Conservation (phyloP, 30 jellyfish, hydroid and myxozoan genomes). For the Nemopilema nomurai region DNA sequence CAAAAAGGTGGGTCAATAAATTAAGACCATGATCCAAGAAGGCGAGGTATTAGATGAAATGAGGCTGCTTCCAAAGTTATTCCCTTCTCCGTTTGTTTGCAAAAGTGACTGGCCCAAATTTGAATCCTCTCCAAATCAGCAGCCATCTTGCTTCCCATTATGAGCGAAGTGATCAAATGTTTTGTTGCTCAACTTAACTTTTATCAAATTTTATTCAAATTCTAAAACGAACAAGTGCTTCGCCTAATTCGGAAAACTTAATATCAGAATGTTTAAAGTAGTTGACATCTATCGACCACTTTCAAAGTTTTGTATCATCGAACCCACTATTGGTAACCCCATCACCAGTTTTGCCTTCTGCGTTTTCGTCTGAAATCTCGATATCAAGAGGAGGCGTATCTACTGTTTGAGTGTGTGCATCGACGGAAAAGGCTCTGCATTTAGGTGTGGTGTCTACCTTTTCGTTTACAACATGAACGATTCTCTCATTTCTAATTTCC, state of each 20-base stretch:
- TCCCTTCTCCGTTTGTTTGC: too few relatives aligned
- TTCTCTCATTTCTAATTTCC: not conserved
- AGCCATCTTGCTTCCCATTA: too few relatives aligned
- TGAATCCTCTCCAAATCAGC: too few relatives aligned
- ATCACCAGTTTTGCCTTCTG: not conserved
- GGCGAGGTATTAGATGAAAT: too few relatives aligned
- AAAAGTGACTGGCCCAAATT: too few relatives aligned
- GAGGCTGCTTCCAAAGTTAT: too few relatives aligned
- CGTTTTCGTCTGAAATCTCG: not conserved
- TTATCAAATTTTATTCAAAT: too few relatives aligned
- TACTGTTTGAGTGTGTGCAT: not conserved
- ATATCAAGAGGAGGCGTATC: not conserved
- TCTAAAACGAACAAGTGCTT: not conserved
- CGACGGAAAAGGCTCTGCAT: not conserved
- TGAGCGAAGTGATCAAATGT: too few relatives aligned
- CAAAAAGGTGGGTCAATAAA: too few relatives aligned
- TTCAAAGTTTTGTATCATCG: conserved; percentile 41
- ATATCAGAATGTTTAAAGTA: not conserved
- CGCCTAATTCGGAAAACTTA: not conserved
- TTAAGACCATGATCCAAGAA: too few relatives aligned
- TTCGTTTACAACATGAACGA: not conserved
- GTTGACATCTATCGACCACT: not conserved
- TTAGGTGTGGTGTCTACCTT: not conserved
- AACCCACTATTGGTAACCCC: conserved; percentile 38
- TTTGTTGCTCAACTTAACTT: too few relatives aligned